Percentiles rank a stretch among this genome's conserved stretches.
phyloP scores from a whole-genome alignment of 2,113 vertebrate genomes.

The Tringa solitaria region DNA sequence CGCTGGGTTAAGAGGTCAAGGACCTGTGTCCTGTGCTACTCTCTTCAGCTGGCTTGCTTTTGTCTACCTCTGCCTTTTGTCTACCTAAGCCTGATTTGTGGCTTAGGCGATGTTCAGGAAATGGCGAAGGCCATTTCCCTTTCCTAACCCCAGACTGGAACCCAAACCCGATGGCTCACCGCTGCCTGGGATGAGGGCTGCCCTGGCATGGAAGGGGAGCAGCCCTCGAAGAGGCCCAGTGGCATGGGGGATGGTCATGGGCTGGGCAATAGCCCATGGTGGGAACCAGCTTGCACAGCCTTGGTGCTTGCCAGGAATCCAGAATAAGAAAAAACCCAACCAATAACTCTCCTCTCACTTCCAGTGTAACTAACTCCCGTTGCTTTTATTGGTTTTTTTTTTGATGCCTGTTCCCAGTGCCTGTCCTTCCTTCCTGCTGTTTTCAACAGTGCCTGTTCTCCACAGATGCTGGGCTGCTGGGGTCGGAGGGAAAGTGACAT shows the following conservation, averaged over 20 bases:
- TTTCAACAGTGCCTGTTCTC: neutral
- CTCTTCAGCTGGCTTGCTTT: neutral
- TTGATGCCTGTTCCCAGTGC: neutral
- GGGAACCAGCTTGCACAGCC: accelerated
- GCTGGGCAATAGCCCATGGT: neutral
- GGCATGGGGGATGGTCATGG: accelerated
- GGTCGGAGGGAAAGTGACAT: accelerated
- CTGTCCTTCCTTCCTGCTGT: neutral
- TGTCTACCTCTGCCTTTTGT: neutral
- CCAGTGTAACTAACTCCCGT: neutral
- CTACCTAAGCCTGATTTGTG: no score
- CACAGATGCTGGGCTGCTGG: neutral
- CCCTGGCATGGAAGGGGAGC: neutral
- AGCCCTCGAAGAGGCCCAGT: accelerated
- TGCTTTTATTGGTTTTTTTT: neutral
- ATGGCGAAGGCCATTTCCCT: neutral
- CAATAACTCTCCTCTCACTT: neutral
- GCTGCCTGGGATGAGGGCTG: neutral
- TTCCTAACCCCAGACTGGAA: neutral
- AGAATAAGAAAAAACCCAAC: accelerated
- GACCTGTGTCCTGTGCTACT: neutral
- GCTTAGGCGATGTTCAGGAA: neutral
- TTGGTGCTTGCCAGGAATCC: accelerated
- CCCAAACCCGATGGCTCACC: neutral
- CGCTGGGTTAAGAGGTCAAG: neutral